Percentiles rank a stretch among this genome's conserved stretches.
phyloP scores from a whole-genome alignment of 2,113 vertebrate genomes.

The Carlito syrichta region DNA sequence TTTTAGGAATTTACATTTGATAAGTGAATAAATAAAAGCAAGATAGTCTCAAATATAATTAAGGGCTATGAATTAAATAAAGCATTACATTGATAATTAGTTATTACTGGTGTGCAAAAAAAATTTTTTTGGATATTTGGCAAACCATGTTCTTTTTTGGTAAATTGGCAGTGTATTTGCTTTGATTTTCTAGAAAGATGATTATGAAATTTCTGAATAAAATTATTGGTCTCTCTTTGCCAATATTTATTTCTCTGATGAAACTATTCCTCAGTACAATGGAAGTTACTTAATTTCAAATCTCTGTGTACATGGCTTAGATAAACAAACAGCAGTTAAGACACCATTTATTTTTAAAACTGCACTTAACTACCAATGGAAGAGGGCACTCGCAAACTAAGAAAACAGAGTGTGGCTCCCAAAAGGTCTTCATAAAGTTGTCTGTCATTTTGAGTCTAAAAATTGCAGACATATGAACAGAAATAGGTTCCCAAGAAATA shows the following conservation, averaged over 20 bases:
- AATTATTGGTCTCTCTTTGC: background rate
- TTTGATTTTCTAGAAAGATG: background rate
- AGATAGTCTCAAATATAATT: background rate
- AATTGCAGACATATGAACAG: background rate
- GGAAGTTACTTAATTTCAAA: background rate
- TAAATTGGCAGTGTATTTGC: background rate
- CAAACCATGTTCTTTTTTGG: background rate
- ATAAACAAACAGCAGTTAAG: background rate
- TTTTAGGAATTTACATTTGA: background rate
- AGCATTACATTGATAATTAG: background rate
- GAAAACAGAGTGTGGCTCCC: background rate
- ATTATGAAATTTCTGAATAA: background rate
- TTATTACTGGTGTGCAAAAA: background rate
- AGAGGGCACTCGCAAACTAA: slow-evolving; percentile 20
- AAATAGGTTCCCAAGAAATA: background rate
- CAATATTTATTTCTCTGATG: background rate
- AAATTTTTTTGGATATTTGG: background rate
- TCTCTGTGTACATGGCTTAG: background rate
- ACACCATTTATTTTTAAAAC: background rate
- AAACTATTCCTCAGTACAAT: background rate
- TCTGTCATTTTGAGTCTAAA: background rate
- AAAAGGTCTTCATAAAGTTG: background rate
- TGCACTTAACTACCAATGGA: background rate
- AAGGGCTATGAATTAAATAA: background rate
- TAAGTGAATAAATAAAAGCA: background rate